These are phyloP conservation scores for Phaetusa simplex DNA, from an alignment of 2,113 vertebrate genomes.

Conservation along the genomic window DNA sequence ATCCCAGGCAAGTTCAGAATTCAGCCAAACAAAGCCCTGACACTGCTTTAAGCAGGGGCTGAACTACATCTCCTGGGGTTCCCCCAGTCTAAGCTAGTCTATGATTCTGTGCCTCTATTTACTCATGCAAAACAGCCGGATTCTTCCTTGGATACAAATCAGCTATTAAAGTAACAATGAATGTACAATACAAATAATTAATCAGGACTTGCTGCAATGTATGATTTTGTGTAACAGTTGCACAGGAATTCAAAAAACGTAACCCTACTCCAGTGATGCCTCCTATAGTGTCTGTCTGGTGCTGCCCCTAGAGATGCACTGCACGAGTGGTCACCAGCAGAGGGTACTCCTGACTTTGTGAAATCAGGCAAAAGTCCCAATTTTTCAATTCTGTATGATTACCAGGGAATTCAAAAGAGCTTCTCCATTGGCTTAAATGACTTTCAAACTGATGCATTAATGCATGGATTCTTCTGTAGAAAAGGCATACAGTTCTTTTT, in stretches of 20 bases:
- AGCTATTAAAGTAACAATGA: not conserved
- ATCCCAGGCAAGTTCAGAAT: not conserved
- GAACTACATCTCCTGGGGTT: not conserved
- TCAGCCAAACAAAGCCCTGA: not conserved
- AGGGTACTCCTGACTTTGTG: not conserved
- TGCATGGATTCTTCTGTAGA: not conserved
- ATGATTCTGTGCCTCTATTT: no score
- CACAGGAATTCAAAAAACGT: not conserved
- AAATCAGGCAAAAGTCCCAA: not conserved
- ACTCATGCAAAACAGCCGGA: not conserved
- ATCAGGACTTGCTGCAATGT: not conserved
- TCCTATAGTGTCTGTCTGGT: not conserved
- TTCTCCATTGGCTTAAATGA: not conserved
- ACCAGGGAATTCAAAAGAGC: not conserved
- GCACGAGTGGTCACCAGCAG: slow-evolving; percentile 24
- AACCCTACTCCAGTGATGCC: not conserved
- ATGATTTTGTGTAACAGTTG: no score
- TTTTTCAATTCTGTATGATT: rapidly evolving
- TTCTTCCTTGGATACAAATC: not conserved
- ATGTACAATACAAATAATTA: not conserved
- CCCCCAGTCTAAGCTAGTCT: not conserved
- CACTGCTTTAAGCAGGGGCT: not conserved
- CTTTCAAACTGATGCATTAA: not conserved
- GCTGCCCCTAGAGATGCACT: not conserved
- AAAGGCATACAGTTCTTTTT: not conserved